Evolutionary conservation across 2,888 invertebrate species (phyloP), one percentile per base, ranked within the genome.

Genomic region (Ophonus ardosiacus): DNA sequence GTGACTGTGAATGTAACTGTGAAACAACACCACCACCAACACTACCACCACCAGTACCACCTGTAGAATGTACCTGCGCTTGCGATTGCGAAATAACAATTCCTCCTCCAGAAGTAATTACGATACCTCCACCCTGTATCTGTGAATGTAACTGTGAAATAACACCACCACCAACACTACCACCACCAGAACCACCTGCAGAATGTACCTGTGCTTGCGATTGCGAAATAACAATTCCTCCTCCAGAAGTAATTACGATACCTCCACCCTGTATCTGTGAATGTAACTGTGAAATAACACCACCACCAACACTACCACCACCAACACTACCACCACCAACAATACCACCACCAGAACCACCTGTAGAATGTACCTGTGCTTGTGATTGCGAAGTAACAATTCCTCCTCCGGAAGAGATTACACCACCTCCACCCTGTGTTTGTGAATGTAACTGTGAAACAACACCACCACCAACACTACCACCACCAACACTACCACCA

Each of bases 11-110:
- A n/a, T n/a, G n/a, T n/a, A n/a, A n/a, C n/a, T 3, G 21, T 4
- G 6, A 71, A n/a, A 65, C 65, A 31, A 31, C 65, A 13, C 24
- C 65, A 24, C 24, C 65, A 13, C n/a, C 2, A 65, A 1, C 10
- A 65, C 76, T 17, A 38, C 18, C 40, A 56, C 59, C 24, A 15
- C 13, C 71, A 24, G 13, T 5, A 21, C 13, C 21, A 43, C 21
- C 51, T 6, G n/a, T 17, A n/a, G 4, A 1, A 4, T 63, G 61
- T 63, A 8, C 5, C 10, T 63, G 61, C 21, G 18, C 2, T 6
- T 76, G 76, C 18, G 17, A 76, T 6, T 78, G 78, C 2, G 59
- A 21, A 10, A 56, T 57, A 31, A 56, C 76, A 76, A 40, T 43
- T 7, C 3, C 76, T 21, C 43, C 15, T 3, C 76, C 8, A 17